Base-by-base conservation (phyloP, 1,140 invertebrate species). In the Bicyclus anynana region DNA sequence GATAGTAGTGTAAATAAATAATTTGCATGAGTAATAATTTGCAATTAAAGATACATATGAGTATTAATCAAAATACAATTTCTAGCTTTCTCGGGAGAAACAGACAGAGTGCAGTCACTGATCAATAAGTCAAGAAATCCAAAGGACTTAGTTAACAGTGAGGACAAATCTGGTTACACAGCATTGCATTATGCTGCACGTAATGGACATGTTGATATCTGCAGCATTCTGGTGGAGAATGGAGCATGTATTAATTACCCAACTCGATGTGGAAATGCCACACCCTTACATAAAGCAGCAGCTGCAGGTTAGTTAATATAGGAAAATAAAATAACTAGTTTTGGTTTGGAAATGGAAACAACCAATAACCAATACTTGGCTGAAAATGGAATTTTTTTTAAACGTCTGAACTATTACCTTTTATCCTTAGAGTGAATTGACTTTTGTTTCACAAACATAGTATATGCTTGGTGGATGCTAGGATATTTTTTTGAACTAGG, bases 111-210 rank as follows among this genome's bases (percentile, higher is more conserved):
- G 1, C 70, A 85, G 53, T 73, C 73, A 13, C 84, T 94, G 37
- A 84, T 95, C 27, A 67, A 76, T 17, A 92, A 91, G 74, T 91
- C 92, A 60, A 84, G 42, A 89, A 91, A 85, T 91, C 89, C 29
- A 69, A 65, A 77, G 90, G 73, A 75, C 56, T 70, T 62, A 79
- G 89, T 88, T 52, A 92, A 70, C 75, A 79, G 60, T 46, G 59
- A 59, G 60, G 94, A 95, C 80, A 88, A 91, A 53, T 90, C 91
- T 65, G 95, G 95, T 17, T 96, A 96, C 69, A 95, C 92, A 42
- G 92, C 94, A 54, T 76, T 97, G 65, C 96, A 98, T 84, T 97
- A 98, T 91, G 95, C 96, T 14, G 93, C 95, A 33, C 91, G 96
- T 37, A 93, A 92, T 84, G 95, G 95, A 13, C 91, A 96, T 71